Conservation (phyloP, 2,797 vertebrate species). For the Dipus sagitta region DNA sequence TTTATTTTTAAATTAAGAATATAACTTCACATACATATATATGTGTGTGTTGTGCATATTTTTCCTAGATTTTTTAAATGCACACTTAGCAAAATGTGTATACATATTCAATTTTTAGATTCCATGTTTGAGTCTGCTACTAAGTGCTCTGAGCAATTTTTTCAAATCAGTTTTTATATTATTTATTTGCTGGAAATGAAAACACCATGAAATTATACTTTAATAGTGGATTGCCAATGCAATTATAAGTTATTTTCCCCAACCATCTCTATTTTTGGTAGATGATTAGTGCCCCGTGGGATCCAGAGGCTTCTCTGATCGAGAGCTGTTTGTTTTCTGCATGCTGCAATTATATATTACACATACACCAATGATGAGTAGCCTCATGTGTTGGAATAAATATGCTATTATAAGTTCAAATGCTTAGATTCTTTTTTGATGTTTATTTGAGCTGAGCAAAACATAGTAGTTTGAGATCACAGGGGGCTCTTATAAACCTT, state of each 20-base stretch:
- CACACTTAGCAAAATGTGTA: constrained; percentile 67
- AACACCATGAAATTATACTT: constrained; percentile 85
- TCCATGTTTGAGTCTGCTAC: constrained; percentile 76
- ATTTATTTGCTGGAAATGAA: constrained; percentile 83
- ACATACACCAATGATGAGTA: constrained; percentile 83
- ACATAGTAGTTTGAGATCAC: constrained; percentile 84
- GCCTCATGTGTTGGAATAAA: constrained; percentile 85
- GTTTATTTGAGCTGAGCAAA: constrained; percentile 84
- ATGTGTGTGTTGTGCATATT: constrained; percentile 49
- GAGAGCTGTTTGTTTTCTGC: constrained; percentile 85
- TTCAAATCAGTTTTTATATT: constrained; percentile 83
- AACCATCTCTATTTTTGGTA: constrained; percentile 85
- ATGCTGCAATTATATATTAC: constrained; percentile 81
- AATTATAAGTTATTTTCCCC: constrained; percentile 86
- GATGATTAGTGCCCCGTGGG: constrained; percentile 84
- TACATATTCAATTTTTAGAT: constrained; percentile 75
- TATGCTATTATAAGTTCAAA: constrained; percentile 86
- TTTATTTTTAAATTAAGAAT: constrained; percentile 63
- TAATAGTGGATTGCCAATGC: constrained; percentile 85
- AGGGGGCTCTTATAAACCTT: constrained; percentile 83
- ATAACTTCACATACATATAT: constrained; percentile 58
- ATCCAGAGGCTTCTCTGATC: constrained; percentile 83
- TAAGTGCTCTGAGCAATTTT: constrained; percentile 79
- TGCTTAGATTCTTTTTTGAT: constrained; percentile 83
- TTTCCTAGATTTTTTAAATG: constrained; percentile 62